Percentiles rank a stretch among this genome's conserved stretches.
Conservation (phyloP, 2,888 invertebrate genomes). For the Margaritifera margaritifera region DNA sequence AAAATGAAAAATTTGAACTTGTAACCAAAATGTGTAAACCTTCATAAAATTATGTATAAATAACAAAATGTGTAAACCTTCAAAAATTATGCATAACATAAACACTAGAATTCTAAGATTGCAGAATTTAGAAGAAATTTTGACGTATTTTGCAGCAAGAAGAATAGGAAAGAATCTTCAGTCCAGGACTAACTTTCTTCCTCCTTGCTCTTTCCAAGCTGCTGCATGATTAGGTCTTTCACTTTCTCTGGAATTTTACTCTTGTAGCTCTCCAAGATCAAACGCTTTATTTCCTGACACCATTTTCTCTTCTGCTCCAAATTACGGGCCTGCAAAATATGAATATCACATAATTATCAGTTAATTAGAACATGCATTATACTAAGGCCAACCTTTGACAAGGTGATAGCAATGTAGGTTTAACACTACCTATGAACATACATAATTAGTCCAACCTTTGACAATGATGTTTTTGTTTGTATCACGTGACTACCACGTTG, state of each 20-base stretch:
- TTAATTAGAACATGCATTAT: neutral
- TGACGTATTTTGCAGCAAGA: too few relatives aligned
- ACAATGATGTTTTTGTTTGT: too few relatives aligned
- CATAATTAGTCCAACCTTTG: neutral
- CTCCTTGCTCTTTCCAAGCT: constrained; percentile 81
- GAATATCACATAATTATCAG: neutral
- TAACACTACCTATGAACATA: neutral
- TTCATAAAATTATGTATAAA: too few relatives aligned
- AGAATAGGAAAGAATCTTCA: neutral
- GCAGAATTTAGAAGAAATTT: too few relatives aligned
- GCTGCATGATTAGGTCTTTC: constrained; percentile 90
- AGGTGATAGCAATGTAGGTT: neutral
- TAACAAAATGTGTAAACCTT: too few relatives aligned
- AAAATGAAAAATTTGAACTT: too few relatives aligned
- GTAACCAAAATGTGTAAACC: too few relatives aligned
- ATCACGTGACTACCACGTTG: too few relatives aligned
- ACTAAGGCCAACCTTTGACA: too few relatives aligned
- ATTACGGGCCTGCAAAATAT: constrained; percentile 79
- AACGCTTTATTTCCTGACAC: constrained; percentile 86
- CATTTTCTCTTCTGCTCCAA: constrained; percentile 90
- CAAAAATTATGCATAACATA: too few relatives aligned
- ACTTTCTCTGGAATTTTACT: constrained; percentile 96
- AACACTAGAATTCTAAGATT: too few relatives aligned
- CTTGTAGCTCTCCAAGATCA: constrained; percentile 94
- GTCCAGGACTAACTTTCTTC: constrained; percentile 51